Conservation (phyloP, 2,888 invertebrate species). For the Agonopterix heracliana region DNA sequence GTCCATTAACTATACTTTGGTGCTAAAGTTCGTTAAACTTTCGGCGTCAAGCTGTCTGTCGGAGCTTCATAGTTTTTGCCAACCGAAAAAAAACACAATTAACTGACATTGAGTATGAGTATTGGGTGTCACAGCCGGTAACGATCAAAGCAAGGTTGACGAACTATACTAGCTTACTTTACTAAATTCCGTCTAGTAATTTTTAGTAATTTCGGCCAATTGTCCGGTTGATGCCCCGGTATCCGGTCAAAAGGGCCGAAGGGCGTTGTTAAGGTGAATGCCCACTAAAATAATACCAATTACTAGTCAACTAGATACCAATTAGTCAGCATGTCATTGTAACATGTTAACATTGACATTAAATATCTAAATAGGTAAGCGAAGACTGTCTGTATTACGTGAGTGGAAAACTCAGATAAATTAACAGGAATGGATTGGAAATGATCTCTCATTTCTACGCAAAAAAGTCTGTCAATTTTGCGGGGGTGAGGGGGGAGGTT, state of each 20-base stretch:
- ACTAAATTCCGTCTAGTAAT: conserved; percentile 8
- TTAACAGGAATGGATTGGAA: no score
- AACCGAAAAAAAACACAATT: conserved; percentile 32
- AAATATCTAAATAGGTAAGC: no score
- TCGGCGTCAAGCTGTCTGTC: conserved; percentile 37
- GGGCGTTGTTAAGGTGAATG: conserved; percentile 9
- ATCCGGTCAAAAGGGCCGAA: conserved; percentile 20
- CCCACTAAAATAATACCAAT: not conserved
- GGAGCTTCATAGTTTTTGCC: conserved; percentile 21
- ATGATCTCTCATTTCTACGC: no score
- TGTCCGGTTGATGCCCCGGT: conserved; percentile 30
- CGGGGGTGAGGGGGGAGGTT: no score
- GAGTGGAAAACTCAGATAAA: no score
- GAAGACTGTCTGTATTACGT: no score
- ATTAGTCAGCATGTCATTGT: conserved; percentile 3
- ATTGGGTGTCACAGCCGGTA: conserved; percentile 25
- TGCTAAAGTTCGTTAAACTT: conserved; percentile 24
- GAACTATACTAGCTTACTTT: conserved; percentile 17
- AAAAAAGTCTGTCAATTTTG: no score
- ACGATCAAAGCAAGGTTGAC: conserved; percentile 27
- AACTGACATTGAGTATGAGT: conserved; percentile 22
- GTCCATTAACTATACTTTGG: conserved; percentile 27
- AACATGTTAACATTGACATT: no score
- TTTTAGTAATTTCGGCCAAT: conserved; percentile 33
- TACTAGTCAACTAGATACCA: no score